Evolutionary conservation across 30 jellyfish, hydroid and myxozoan genomes (phyloP), one percentile per base, ranked within the genome.

Genomic region (Clytia hemisphaerica): DNA sequence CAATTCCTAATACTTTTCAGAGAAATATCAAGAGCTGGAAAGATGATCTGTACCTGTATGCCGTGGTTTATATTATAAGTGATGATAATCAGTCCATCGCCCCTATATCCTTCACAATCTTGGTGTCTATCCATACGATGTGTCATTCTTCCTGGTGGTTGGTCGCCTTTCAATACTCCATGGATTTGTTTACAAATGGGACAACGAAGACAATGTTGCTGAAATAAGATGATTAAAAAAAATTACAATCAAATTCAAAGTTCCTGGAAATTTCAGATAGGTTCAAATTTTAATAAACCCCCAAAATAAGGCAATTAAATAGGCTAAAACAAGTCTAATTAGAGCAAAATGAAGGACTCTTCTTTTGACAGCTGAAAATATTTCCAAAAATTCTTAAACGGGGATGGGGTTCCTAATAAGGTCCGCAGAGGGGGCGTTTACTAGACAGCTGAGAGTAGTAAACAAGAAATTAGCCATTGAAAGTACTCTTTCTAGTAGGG

Each of bases 161-260:
- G 93, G 55, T 58, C 62, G 18, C 93, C 93, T 15, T 26, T 51
- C 57, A 70, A 61, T n/a, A 54, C 47, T 4, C 86, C 93, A 63
- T 80, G 77, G n/a, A 71, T 80, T 16, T 50, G 57, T 45, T 72
- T 80, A 58, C 93, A 80, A 3, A 71, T 29, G 38, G 93, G 93
- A 42, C 93, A 80, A 50, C 72, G 93, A 37, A 80, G 44, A 51
- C 86, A 67, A 14, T 71, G 76, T 70, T 61, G 71, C 93, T 80
- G 61, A 32, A 24, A 32, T 7, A 15, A 6, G 6, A 24, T n/a
- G n/a, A n/a, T n/a, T 10, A 25, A 27, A 15, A 33, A 14, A 44
- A 22, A 29, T n/a, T 32, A 34, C 12, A 51, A 51, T 42, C 54
- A 42, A 42, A 21, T 21, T 21, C 14, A 12, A 12, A 12, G 16